A percentile compares a stretch with the other conserved stretches of the same genome.
phyloP scores from a whole-genome alignment of 2,888 invertebrate genomes.

The Chorisops tibialis region DNA sequence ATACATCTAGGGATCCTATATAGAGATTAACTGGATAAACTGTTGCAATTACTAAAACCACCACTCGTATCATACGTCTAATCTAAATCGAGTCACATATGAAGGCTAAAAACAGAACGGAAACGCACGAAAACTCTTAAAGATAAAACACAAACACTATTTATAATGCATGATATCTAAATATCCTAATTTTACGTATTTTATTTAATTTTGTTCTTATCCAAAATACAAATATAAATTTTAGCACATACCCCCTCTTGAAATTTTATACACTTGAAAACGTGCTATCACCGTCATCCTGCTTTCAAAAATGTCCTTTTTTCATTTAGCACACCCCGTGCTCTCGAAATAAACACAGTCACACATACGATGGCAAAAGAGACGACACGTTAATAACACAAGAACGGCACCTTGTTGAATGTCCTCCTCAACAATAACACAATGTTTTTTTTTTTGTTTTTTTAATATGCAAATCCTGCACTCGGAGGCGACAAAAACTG shows the following conservation, averaged over 20 bases:
- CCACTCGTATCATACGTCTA: not conserved
- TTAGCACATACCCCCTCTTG: conserved; percentile 2
- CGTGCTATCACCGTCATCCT: conserved; percentile 20
- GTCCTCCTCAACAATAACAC: conserved; percentile 23
- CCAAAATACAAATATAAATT: conserved; percentile 3
- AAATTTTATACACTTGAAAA: conserved; percentile 2
- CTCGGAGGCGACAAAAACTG: not conserved
- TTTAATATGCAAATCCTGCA: conserved; percentile 18
- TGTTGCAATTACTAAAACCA: too few species aligned
- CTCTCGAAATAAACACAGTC: not conserved
- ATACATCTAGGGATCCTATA: too few species aligned
- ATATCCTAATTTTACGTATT: not conserved
- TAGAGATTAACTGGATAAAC: too few species aligned
- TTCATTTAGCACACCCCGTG: not conserved
- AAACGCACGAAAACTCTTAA: not conserved
- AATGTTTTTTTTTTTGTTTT: too few species aligned
- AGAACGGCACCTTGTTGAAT: conserved; percentile 32
- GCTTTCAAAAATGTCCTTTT: not conserved
- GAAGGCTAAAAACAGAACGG: not conserved
- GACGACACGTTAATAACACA: conserved; percentile 21
- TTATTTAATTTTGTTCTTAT: not conserved
- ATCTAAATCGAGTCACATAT: not conserved
- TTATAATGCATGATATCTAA: not conserved
- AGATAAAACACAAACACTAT: too few species aligned
- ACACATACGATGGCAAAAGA: too few species aligned